phyloP scores from a whole-genome alignment of 2,888 invertebrate genomes.

The Dryobotodes eremita region DNA sequence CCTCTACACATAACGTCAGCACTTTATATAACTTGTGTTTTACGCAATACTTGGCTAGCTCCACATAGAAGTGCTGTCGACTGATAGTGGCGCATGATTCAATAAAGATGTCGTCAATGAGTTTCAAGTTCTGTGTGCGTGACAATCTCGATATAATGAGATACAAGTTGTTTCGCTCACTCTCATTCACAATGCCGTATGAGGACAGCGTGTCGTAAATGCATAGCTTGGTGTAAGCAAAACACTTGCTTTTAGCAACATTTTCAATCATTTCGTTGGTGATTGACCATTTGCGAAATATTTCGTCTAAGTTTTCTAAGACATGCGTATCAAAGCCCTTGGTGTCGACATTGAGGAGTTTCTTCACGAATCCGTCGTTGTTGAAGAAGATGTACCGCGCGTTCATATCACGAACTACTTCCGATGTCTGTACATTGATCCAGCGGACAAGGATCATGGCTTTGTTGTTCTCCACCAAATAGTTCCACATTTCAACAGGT shows the following conservation, averaged over 20 bases:
- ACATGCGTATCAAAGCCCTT: slow-evolving; percentile 82
- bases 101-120: slow-evolving; percentile 90
- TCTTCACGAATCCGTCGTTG: slow-evolving; percentile 84
- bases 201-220: slow-evolving; percentile 91
- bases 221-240: slow-evolving; percentile 88
- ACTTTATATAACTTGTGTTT: slow-evolving; percentile 89
- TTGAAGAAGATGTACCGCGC: slow-evolving; percentile 87
- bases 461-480: slow-evolving; percentile 91
- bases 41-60: slow-evolving; percentile 89
- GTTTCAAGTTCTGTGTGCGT: slow-evolving; percentile 88
- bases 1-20: slow-evolving; percentile 88
- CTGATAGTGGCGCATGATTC: slow-evolving; percentile 86
- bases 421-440: slow-evolving; percentile 91
- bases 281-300: slow-evolving; percentile 90
- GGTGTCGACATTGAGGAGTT: slow-evolving; percentile 85
- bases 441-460: slow-evolving; percentile 91
- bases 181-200: slow-evolving; percentile 92
- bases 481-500: slow-evolving; percentile 91
- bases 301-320: slow-evolving; percentile 85
- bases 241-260: slow-evolving; percentile 86
- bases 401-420: slow-evolving; percentile 88
- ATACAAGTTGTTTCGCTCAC: slow-evolving; percentile 90
- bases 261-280: slow-evolving; percentile 91
- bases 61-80: slow-evolving; percentile 88
- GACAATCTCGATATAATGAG: slow-evolving; percentile 91